Evolutionary conservation across 2,797 vertebrate species (phyloP), one percentile per base, ranked within the genome.

Genomic region (Cygnus olor): DNA sequence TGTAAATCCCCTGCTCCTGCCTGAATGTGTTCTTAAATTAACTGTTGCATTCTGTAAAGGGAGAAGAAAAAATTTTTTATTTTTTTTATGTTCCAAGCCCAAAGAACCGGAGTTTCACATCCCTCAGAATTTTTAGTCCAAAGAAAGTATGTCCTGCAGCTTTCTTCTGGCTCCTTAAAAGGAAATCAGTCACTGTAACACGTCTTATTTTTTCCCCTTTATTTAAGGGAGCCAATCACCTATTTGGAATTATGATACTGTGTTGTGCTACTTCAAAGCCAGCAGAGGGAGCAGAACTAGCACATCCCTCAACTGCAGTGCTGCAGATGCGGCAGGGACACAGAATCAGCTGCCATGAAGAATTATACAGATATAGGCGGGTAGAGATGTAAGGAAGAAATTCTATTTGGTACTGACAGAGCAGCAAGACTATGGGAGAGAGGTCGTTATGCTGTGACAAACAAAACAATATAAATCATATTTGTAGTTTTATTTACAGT

Each of bases 231-330:
- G 38, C 2, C 16, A 0, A 11, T 36, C 14, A 4, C 56, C 7
- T 9, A 24, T 10, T 14, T 8, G 7, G 30, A 24, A 2, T 4
- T 1, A 42, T 22, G 32, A 72, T 40, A 18, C 0, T 24, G 81
- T 49, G 86, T 64, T 45, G 34, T 25, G 42, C 20, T n/a, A 24
- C 22, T 9, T 4, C 11, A 6, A 19, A 30, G 51, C 54, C 93
- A 77, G 90, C 86, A 95, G 90, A 94, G 86, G 93, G 90, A 69
- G 22, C 53, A 8, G 88, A 32, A 18, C 5, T 6, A 21, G 63
- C 57, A 25, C 47, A 61, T 6, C 63, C 32, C 68, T 14, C 5
- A 2, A 1, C 51, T 28, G 56, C 86, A 72, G 51, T 6, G 57
- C 63, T 32, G 47, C 38, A 4, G 42, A 36, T 54, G 70, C 11